phyloP scores from a whole-genome alignment of 2,797 vertebrate genomes.

The Cetoscarus ocellatus region DNA sequence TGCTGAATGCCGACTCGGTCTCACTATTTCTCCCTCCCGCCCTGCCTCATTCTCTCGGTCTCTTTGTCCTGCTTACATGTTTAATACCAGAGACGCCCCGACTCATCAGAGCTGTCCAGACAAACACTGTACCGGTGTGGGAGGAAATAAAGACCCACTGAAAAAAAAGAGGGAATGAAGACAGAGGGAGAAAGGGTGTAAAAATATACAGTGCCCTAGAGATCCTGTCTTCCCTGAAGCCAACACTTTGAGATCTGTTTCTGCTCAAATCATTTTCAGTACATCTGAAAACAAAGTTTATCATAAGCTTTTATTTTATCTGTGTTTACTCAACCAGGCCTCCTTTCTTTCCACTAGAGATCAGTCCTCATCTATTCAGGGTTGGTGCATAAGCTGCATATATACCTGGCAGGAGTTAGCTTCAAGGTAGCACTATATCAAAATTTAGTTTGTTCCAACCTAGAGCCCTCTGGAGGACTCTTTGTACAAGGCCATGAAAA shows the following conservation, averaged over 20 bases:
- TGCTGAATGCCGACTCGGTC: constrained; percentile 72
- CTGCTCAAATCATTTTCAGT: constrained; percentile 22
- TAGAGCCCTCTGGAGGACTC: no score
- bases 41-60: constrained; percentile 39
- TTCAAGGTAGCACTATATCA: no score
- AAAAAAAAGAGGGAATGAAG: background rate
- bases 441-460: no score
- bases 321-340: constrained; percentile 29
- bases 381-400: constrained; percentile 42
- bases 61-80: constrained; percentile 72
- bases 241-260: constrained; percentile 10
- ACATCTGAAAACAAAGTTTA: constrained; percentile 29
- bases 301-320: background rate
- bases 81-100: constrained; percentile 66
- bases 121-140: constrained; percentile 43
- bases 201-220: constrained; percentile 51
- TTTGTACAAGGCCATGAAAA: no score
- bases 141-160: constrained; percentile 54
- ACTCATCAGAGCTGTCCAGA: constrained; percentile 70
- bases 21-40: constrained; percentile 53
- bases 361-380: constrained; percentile 52
- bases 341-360: constrained; percentile 45
- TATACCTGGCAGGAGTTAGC: background rate
- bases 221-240: constrained; percentile 20
- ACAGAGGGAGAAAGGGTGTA: constrained; percentile 29